Evolutionary conservation across 2,797 vertebrate genomes (phyloP).

Genomic region (Furcifer pardalis): DNA sequence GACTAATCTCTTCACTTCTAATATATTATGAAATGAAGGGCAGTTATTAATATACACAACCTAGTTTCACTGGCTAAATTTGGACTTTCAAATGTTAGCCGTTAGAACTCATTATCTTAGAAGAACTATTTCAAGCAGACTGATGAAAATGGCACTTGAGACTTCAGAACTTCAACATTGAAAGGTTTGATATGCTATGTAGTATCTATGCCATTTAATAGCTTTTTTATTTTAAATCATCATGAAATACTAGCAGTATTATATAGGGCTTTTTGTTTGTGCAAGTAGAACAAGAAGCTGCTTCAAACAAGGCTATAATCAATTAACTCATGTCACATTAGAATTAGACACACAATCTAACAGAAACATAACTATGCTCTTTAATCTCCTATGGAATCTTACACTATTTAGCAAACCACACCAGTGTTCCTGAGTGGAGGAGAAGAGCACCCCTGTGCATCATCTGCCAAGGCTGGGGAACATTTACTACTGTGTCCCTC

Average conservation of each 20-base stretch:
- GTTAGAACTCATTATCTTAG: not conserved
- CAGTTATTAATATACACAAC: constrained; percentile 3
- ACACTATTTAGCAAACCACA: not conserved
- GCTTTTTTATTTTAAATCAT: not conserved
- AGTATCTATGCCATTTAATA: not conserved
- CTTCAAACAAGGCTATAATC: not conserved
- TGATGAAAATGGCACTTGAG: not conserved
- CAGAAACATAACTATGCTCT: not conserved
- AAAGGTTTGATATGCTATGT: not conserved
- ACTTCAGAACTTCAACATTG: constrained; percentile 4
- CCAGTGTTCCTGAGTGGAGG: no score
- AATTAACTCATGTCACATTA: not conserved
- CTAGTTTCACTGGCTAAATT: not conserved
- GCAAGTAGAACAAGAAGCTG: not conserved
- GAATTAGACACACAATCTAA: not conserved
- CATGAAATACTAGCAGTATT: not conserved
- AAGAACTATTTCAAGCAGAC: not conserved
- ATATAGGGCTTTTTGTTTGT: not conserved
- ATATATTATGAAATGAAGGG: not conserved
- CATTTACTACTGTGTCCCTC: no score
- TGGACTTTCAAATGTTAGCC: not conserved
- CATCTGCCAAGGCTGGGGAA: no score
- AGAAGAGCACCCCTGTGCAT: no score
- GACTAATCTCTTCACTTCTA: not conserved
- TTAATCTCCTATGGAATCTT: not conserved